Evolutionary conservation across 1,140 invertebrate genomes (phyloP).

Genomic region (Drosophila baimaii): DNA sequence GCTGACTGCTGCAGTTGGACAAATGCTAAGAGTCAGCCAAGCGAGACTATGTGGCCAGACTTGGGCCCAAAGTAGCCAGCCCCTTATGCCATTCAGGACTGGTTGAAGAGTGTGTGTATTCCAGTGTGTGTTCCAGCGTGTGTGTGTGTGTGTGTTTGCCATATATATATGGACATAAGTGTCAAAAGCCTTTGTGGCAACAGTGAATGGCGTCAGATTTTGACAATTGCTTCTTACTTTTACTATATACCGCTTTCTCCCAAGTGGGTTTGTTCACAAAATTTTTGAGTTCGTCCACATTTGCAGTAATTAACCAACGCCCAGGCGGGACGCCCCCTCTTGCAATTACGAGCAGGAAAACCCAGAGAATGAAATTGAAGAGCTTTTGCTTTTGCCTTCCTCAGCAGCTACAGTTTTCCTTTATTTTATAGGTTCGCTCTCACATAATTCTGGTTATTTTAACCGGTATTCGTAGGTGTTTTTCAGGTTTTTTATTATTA

Average conservation of each 20-base stretch:
- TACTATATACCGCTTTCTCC: slow-evolving; percentile 6
- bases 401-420: slow-evolving; percentile 19
- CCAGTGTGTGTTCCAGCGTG: not conserved
- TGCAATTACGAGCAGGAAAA: slow-evolving; percentile 27
- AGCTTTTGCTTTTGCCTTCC: slow-evolving; percentile 8
- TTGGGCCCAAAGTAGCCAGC: slow-evolving; percentile 21
- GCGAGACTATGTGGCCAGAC: slow-evolving; percentile 56
- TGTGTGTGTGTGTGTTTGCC: slow-evolving; percentile 5
- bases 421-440: slow-evolving; percentile 9
- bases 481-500: not conserved
- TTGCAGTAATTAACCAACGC: slow-evolving; percentile 49
- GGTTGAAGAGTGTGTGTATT: slow-evolving; percentile 20
- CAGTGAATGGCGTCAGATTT: slow-evolving; percentile 49
- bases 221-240: slow-evolving; percentile 45
- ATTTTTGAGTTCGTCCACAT: slow-evolving; percentile 43
- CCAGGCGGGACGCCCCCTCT: slow-evolving; percentile 3
- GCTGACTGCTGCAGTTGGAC: slow-evolving; percentile 31
- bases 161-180: slow-evolving; percentile 42
- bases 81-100: slow-evolving; percentile 25
- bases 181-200: slow-evolving; percentile 68
- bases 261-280: slow-evolving; percentile 49
- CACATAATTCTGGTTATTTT: slow-evolving; percentile 18
- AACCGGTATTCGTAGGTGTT: too few species aligned
- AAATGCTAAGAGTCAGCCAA: slow-evolving; percentile 46
- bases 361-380: slow-evolving; percentile 30